Base-by-base conservation (phyloP, 30 jellyfish, hydroid and myxozoan genomes). In the Rhopilema esculentum region DNA sequence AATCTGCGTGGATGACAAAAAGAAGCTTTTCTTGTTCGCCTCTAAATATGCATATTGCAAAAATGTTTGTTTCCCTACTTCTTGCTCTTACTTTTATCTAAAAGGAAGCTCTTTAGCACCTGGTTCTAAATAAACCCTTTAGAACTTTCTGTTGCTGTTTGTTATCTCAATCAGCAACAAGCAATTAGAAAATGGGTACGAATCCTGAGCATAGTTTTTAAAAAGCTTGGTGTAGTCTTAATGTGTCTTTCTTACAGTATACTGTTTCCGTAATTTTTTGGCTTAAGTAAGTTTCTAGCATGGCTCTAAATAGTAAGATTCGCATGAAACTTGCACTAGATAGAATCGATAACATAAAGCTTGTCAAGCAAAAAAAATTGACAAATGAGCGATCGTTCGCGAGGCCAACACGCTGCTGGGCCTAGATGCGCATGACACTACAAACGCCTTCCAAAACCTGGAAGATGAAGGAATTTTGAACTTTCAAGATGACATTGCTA, bases 391-490 rank as follows among this genome's bases (percentile, higher is more conserved):
- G 26, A 72, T 72, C 84, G 29, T 72, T 32, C 69, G 28, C 33
- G 84, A 72, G 28, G 69, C 84, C 27, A 29, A 32, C 26, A 29
- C 69, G 69, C 7, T 72, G 12, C 84, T 72, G 66, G 84, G 84
- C 84, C 69, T 27, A 72, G 68, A 72, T 72, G 30, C 27, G 68
- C 20, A 72, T 72, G 84, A 72, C 66, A 72, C 68, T 22, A 72
- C 66, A n/a, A 68, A 21, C 68, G 84, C 24, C 84, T 68, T 72
- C 68, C 84, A 72, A 72, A 29, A 72, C 68, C 69, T 72, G 69
- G 68, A 32, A 29, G 69, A 72, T 32, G 68, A 49, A 49, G 69
- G 68, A 16, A 72, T 17, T 72, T 19, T 72, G 66, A 72, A 29
- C 68, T n/a, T 72, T 72, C 84, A 69, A 69, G 80, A 69, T 69